Evolutionary conservation across 2,888 invertebrate species (phyloP), one percentile per base, ranked within the genome.

Genomic region (Megastigmus dorsalis): DNA sequence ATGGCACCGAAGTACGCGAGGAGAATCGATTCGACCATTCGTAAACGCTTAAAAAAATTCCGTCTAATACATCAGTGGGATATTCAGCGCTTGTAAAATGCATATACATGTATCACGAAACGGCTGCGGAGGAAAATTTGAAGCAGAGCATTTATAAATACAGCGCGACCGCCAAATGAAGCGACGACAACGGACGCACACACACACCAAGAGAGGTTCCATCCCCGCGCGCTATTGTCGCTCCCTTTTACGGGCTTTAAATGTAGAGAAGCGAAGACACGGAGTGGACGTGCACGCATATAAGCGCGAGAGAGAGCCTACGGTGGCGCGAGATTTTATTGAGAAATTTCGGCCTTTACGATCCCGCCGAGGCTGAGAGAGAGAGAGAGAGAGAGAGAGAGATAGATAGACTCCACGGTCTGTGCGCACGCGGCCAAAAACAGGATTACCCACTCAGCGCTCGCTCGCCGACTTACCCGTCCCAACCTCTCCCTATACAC

Each of bases 391-490:
- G 23, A 20, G 20, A 13, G 38, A 30, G 28, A 15, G n/a, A 38
- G 20, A 26, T 15, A 38, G 23, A 6, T 33, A 66, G 45, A n/a
- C 3, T 9, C n/a, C n/a, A n/a, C n/a, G n/a, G n/a, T n/a, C n/a
- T n/a, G n/a, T n/a, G n/a, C n/a, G n/a, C n/a, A n/a, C n/a, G n/a
- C 62, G 59, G 73, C 69, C 76, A 70, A 76, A 79, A 80, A 78
- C 79, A 79, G 78, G 79, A 81, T 82, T 82, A 80, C 74, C 80
- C 77, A 82, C 79, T 80, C 78, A 77, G 76, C 72, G 65, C 62
- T 73, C 28, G 28, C 15, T 10, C 9, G 9, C 38, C 20, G 20
- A 10, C 23, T 5, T 13, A 9, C 7, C 20, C 20, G 7, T 23
- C 13, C 38, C 38, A 30, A 30, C 9, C n/a, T 18, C 59, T 30